Percentiles rank a stretch among this genome's conserved stretches.
Conservation (phyloP, 2,888 invertebrate species). For the Caenorhabditis sulstoni region DNA sequence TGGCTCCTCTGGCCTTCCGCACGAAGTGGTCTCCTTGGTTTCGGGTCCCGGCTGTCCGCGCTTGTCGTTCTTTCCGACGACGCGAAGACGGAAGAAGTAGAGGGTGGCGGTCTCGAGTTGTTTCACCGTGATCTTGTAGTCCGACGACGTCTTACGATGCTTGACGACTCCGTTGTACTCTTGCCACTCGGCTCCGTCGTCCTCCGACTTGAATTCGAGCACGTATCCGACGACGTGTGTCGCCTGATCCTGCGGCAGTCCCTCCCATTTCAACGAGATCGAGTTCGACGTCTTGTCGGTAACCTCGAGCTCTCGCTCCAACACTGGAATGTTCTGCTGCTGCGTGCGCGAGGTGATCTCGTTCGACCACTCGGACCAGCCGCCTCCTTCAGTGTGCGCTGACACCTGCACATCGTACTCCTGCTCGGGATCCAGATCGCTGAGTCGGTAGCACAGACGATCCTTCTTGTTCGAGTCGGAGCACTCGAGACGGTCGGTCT, state of each 20-base stretch:
- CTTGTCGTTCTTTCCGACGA: conserved; percentile 80
- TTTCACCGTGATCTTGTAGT: conserved; percentile 77
- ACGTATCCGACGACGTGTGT: conserved; percentile 79
- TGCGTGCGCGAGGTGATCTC: conserved; percentile 74
- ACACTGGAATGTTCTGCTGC: conserved; percentile 79
- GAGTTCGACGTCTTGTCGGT: conserved; percentile 78
- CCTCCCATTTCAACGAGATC: conserved; percentile 79
- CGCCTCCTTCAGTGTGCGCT: conserved; percentile 79
- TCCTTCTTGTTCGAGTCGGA: conserved; percentile 76
- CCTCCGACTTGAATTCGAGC: conserved; percentile 80
- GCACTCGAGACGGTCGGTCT: conserved; percentile 77
- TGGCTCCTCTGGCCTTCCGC: conserved; percentile 79
- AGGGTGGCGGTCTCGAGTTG: conserved; percentile 78
- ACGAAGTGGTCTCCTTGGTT: conserved; percentile 78
- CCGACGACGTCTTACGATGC: conserved; percentile 70
- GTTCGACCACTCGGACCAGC: conserved; percentile 80
- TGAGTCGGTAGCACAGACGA: conserved; percentile 80
- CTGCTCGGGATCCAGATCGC: conserved; percentile 79
- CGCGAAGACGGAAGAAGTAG: conserved; percentile 80
- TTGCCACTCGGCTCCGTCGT: conserved; percentile 75
- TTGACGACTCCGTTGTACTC: conserved; percentile 78
- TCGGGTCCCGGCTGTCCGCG: conserved; percentile 79
- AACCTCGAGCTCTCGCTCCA: conserved; percentile 76
- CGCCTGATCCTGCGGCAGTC: conserved; percentile 74
- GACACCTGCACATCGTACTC: conserved; percentile 79